Base-by-base conservation (phyloP, 1,140 invertebrate genomes). In the Caenorhabditis tropicalis region DNA sequence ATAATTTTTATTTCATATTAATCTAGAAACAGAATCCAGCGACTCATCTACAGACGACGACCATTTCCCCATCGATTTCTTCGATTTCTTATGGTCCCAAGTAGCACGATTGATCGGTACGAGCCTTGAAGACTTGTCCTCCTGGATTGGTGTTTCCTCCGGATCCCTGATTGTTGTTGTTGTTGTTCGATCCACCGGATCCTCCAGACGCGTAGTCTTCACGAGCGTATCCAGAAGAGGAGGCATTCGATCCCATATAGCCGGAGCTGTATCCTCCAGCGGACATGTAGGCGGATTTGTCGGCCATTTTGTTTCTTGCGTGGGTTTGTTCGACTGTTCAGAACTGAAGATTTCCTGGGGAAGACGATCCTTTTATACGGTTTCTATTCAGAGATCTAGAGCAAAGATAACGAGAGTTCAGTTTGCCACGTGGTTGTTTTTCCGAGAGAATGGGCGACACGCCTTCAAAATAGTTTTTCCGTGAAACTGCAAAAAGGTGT, bases 121-220 rank as follows among this genome's bases (percentile, higher is more conserved):
- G 65, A 43, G 65, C 65, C 65, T 74, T 74, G 65, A 74, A 74
- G 10, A 74, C 65, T 74, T 74, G 65, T 43, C 16, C 65, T 74
- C 65, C 65, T 43, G 65, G 65, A 43, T 74, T 74, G 36, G 65
- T 43, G 10, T 21, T 74, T 74, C 65, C 65, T 33, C 65, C 65
- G 29, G 65, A 74, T 74, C 36, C 36, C 36, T 16, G 7, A 4
- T 51, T 6, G n/a, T 51, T 51, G 5, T 56, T 21, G 24, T 31
- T 74, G 21, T 56, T 56, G 21, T 7, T 15, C 10, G 31, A 12
- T 24, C 53, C n/a, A 21, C 53, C 65, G 10, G 65, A 74, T 74
- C 65, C 65, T 74, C 65, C 65, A 74, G 65, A 24, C 10, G 65
- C 65, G n/a, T 74, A 74, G 9, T 74, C 65, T 36, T 74, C 65